Base-by-base conservation (phyloP, 2,797 vertebrate species). In the Acanthopagrus latus region DNA sequence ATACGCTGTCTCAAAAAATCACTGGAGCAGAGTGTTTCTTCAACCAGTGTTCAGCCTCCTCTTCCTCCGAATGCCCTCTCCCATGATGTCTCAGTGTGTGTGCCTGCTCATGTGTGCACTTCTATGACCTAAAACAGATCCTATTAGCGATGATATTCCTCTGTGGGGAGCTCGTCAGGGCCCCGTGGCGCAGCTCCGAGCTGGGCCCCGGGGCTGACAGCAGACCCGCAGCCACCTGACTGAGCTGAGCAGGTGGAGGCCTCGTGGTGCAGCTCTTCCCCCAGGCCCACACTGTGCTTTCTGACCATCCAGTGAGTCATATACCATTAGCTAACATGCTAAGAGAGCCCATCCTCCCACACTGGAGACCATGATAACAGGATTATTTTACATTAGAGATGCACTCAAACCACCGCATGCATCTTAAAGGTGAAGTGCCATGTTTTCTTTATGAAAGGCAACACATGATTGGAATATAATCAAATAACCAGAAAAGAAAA, bases 181-280 rank as follows among this genome's bases (percentile, higher is more conserved):
- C 77, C 82, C 38, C 9, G 2, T 2, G 58, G 86, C 2, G 54
- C 75, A 77, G 86, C 89, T 89, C 88, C 8, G 38, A 83, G 86
- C 72, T 67, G 80, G 64, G 80, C 77, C 86, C 58, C 12, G 0
- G 67, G 76, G 54, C 64, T 60, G 66, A 83, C 81, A 81, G 86
- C 65, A 67, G 71, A 89, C 87, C 86, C 74, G 86, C 89, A 80
- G 79, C 87, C 90, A 91, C 92, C 91, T 88, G 80, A 80, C 81
- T 80, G 59, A 87, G 80, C 59, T 11, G 33, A 81, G 79, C 58
- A 71, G 79, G 84, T 76, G 78, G 77, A 73, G 80, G 83, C 85
- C 84, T 87, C 47, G 38, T 82, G 79, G 82, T 77, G 83, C 84
- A 89, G 83, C 90, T 91, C 85, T 54, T 7, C 81, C 88, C 89